Evolutionary conservation across 1,140 invertebrate species (phyloP).

Genomic region (Atopsyche davidsoni): DNA sequence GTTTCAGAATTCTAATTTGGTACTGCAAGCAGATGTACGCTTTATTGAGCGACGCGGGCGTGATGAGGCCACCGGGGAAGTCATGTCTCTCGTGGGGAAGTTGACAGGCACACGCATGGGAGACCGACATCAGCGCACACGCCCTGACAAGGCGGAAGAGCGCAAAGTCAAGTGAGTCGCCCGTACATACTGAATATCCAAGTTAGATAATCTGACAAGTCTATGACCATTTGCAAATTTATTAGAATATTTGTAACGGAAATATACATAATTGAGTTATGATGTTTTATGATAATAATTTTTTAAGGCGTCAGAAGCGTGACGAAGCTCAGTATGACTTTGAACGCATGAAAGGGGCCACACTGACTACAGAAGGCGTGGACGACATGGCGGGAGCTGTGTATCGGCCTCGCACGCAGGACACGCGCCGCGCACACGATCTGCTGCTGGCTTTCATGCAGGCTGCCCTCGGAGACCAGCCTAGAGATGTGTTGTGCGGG

Average conservation of each 20-base stretch:
- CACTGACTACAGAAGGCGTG: slow-evolving; percentile 79
- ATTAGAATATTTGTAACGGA: too few species aligned
- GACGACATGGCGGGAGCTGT: slow-evolving; percentile 86
- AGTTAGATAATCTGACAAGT: too few species aligned
- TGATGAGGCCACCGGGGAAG: slow-evolving; percentile 99
- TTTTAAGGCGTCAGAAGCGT: slow-evolving; percentile 67
- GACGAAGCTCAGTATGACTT: slow-evolving; percentile 91
- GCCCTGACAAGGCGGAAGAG: slow-evolving; percentile 84
- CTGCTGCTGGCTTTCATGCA: slow-evolving; percentile 94
- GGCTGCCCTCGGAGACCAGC: slow-evolving; percentile 95
- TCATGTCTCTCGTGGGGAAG: slow-evolving; percentile 90
- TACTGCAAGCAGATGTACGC: slow-evolving; percentile 97
- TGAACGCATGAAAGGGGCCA: slow-evolving; percentile 82
- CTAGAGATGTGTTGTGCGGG: slow-evolving; percentile 92
- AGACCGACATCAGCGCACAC: slow-evolving; percentile 82
- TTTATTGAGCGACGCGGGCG: slow-evolving; percentile 92
- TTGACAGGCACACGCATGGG: slow-evolving; percentile 93
- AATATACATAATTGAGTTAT: too few species aligned
- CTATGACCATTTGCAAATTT: too few species aligned
- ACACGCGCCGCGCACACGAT: slow-evolving; percentile 96
- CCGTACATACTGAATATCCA: too few species aligned
- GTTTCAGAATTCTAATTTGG: slow-evolving; percentile 95
- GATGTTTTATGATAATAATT: too few species aligned
- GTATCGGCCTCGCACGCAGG: slow-evolving; percentile 95
- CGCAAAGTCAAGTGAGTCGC: slow-evolving; percentile 83